phyloP scores from a whole-genome alignment of 2,797 vertebrate genomes.

The Podarcis lilfordi region DNA sequence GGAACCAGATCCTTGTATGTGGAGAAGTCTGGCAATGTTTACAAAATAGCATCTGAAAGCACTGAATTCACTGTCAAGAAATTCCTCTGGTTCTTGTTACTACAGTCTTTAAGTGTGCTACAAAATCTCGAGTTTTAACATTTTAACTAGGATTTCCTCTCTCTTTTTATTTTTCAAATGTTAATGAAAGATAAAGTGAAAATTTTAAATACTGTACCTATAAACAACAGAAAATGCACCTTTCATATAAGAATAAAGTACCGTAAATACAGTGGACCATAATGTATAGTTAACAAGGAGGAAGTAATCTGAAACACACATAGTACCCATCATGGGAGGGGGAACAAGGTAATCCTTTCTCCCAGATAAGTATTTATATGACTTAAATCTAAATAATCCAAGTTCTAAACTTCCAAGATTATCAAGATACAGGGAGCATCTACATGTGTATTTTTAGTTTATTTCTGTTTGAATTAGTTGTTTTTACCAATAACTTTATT shows the following conservation, averaged over 20 bases:
- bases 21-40: not conserved
- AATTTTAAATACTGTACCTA: not conserved
- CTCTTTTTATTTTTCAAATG: too few relatives aligned
- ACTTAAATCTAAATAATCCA: not conserved
- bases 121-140: not conserved
- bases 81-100: slow-evolving; percentile 15
- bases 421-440: not conserved
- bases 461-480: too few relatives aligned
- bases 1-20: not conserved
- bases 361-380: not conserved
- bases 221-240: not conserved
- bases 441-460: not conserved
- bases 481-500: too few relatives aligned
- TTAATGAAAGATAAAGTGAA: not conserved
- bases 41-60: not conserved
- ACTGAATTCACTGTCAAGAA: not conserved
- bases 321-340: not conserved
- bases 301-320: not conserved
- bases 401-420: not conserved
- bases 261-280: not conserved
- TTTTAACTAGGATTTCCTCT: not conserved
- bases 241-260: not conserved
- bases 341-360: not conserved
- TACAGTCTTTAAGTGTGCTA: not conserved
- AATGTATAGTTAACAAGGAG: not conserved